Conservation (phyloP, 2,888 invertebrate genomes). For the Drosophila dives region DNA sequence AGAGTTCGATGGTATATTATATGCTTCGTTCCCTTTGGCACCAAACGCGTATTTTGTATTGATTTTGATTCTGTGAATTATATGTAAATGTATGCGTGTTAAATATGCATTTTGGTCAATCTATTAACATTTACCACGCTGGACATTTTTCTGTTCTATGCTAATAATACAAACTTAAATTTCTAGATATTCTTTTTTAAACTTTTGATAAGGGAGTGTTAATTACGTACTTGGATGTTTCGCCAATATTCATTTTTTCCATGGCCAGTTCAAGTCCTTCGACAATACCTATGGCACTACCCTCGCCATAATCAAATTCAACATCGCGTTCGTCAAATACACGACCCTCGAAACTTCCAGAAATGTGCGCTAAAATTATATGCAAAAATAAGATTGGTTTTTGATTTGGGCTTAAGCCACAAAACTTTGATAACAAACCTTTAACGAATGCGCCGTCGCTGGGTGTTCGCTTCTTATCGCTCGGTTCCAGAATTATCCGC, state of each 20-base stretch:
- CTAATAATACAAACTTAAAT: not conserved
- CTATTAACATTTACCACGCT: not conserved
- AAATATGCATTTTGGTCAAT: constrained; percentile 3
- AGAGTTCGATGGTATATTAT: constrained; percentile 92
- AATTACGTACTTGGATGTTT: constrained; percentile 87
- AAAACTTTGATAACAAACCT: constrained; percentile 86
- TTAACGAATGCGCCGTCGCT: constrained; percentile 93
- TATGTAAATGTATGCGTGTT: not conserved
- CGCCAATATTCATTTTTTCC: constrained; percentile 91
- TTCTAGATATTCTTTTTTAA: not conserved
- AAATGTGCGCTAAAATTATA: constrained; percentile 70
- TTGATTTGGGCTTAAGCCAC: constrained; percentile 6
- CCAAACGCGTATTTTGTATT: constrained; percentile 93
- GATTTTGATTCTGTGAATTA: constrained; percentile 86
- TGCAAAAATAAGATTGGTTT: not conserved
- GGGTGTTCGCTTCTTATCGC: constrained; percentile 90
- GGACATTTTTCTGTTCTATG: not conserved
- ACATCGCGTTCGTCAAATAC: constrained; percentile 91
- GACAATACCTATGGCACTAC: constrained; percentile 90
- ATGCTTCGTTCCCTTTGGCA: constrained; percentile 88
- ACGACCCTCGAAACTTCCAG: constrained; percentile 72
- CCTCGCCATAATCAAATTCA: constrained; percentile 94
- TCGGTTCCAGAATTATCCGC: constrained; percentile 89
- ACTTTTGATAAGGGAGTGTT: not conserved
- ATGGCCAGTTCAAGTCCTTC: constrained; percentile 93